phyloP scores from a whole-genome alignment of 2,113 vertebrate genomes.

The Micromys minutus region DNA sequence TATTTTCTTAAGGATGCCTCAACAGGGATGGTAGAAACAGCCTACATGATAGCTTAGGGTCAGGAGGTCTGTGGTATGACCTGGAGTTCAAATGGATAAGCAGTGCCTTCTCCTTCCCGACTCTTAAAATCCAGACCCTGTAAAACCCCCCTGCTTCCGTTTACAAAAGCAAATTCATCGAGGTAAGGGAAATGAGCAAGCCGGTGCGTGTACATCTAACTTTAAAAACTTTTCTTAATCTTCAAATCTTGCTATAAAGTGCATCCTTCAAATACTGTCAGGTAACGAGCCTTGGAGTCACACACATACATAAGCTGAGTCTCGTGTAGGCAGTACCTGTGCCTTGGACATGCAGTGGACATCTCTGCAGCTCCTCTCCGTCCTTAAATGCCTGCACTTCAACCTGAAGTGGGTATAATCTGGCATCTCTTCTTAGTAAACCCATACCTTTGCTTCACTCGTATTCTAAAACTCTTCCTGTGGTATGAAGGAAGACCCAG shows the following conservation, averaged over 20 bases:
- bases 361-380: not conserved
- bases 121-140: not conserved
- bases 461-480: not conserved
- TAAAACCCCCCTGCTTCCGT: not conserved
- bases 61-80: not conserved
- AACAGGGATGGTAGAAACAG: not conserved
- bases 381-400: not conserved
- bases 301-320: too few relatives aligned
- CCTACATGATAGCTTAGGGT: not conserved
- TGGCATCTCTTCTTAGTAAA: not conserved
- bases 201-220: not conserved
- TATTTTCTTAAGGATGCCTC: not conserved
- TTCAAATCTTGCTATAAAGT: not conserved
- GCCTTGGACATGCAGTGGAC: not conserved
- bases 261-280: not conserved
- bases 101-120: not conserved
- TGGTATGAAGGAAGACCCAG: not conserved
- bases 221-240: not conserved
- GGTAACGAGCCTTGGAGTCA: not conserved
- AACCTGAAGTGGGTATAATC: not conserved
- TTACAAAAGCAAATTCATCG: not conserved
- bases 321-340: not conserved
- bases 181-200: not conserved
- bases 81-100: not conserved
- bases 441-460: not conserved